Base-by-base conservation (phyloP, 2,888 invertebrate genomes). In the Parnassius smintheus region DNA sequence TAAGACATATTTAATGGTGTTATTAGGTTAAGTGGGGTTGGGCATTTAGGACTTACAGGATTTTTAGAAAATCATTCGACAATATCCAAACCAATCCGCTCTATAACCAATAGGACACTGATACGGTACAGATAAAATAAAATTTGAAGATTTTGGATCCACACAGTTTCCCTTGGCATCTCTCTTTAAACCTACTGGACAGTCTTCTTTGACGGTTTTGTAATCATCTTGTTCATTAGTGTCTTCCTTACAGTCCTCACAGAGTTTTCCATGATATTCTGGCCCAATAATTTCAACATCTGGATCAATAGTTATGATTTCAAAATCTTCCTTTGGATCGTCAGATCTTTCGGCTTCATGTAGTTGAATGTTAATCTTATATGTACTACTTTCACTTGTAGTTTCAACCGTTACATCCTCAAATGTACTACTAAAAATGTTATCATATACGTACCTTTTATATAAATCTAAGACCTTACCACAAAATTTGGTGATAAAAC, bases 201-300 rank as follows among this genome's bases (percentile, higher is more conserved):
- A 88, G 2, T 64, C 65, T 35, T 49, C 56, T 52, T 56, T 59
- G 7, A 13, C 54, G 49, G 52, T 55, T 12, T 46, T 61, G 51
- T 62, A 69, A 51, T 67, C 65, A 50, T 61, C 58, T 49, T 62
- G 61, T 51, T 72, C 70, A 1, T 54, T 64, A 9, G 42, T 68
- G 25, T 70, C 71, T 59, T 51, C 68, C 22, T 65, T 64, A 59
- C 74, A 75, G 56, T 70, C 67, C 12, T 65, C 69, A 59, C 70
- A 72, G 25, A 78, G 66, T 65, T 81, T 82, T 2, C 86, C 84
- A 64, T 86, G 83, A 62, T 85, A 85, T 53, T 71, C 74, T 0
- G 89, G 83, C 57, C 85, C 83, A 51, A 90, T 75, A 2, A 87
- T 72, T 72, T 90, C 90, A 0, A 89, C 79, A 56, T 90, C 88